Evolutionary conservation across 2,113 vertebrate species (phyloP).

Genomic region (Xenopus laevis): DNA sequence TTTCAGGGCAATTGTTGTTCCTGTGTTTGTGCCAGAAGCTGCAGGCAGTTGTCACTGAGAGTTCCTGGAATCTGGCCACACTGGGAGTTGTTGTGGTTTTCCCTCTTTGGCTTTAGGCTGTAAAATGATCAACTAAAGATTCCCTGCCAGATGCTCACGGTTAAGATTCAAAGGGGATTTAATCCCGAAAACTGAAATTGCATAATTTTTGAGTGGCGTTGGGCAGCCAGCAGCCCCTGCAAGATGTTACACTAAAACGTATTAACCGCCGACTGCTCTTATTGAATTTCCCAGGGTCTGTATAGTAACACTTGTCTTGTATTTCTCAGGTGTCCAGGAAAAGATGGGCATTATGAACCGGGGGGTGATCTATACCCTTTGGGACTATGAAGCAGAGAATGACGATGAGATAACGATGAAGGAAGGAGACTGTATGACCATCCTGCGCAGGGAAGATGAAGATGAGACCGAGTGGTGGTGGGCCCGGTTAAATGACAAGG

Average conservation of each 20-base stretch:
- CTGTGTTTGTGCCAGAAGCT: background rate
- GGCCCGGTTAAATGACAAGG: slow-evolving; percentile 77
- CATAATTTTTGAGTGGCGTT: too few relatives aligned
- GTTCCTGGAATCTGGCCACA: slow-evolving; percentile 21
- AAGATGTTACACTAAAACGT: too few relatives aligned
- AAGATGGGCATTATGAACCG: slow-evolving; percentile 99
- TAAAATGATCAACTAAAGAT: background rate
- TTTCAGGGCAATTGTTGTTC: too few relatives aligned
- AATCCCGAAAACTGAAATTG: too few relatives aligned
- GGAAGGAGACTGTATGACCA: slow-evolving; percentile 91
- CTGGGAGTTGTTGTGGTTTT: background rate
- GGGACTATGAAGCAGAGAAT: slow-evolving; percentile 82
- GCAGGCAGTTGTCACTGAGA: background rate
- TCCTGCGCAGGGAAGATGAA: slow-evolving; percentile 85
- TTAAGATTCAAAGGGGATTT: too few relatives aligned
- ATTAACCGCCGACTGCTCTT: too few relatives aligned
- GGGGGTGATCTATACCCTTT: slow-evolving; percentile 88
- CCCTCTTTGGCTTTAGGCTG: background rate
- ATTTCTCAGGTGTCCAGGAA: slow-evolving; percentile 86
- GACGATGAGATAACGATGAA: slow-evolving; percentile 80
- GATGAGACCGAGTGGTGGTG: slow-evolving; percentile 96
- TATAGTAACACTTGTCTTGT: too few relatives aligned
- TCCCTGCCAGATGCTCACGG: too few relatives aligned
- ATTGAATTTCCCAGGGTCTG: too few relatives aligned
- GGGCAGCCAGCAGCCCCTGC: too few relatives aligned